These are phyloP conservation scores for Anser cygnoides DNA, from an alignment of 2,113 vertebrate genomes.

Conservation along the genomic window DNA sequence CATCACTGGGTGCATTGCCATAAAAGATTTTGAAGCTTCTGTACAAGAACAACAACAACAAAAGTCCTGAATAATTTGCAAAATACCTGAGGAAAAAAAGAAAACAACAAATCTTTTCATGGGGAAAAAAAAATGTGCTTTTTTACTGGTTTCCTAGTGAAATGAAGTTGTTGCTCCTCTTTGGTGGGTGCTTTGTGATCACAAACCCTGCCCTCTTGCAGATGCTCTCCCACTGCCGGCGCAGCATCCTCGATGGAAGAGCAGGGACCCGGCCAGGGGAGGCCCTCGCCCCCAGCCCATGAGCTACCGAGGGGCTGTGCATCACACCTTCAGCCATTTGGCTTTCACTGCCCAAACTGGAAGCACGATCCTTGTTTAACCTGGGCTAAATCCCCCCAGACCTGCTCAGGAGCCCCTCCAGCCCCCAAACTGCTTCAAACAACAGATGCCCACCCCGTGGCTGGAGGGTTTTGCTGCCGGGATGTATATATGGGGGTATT, in stretches of 20 bases:
- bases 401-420: background rate
- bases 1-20: background rate
- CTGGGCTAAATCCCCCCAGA: background rate
- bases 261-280: background rate
- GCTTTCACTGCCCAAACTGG: background rate
- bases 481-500: fast-evolving
- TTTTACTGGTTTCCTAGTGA: background rate
- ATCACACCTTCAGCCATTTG: background rate
- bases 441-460: fast-evolving
- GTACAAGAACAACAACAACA: background rate
- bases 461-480: background rate
- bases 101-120: background rate
- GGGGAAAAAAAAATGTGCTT: background rate
- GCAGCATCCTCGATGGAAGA: fast-evolving
- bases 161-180: background rate
- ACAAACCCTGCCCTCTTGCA: background rate
- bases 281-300: fast-evolving
- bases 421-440: background rate
- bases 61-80: background rate
- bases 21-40: background rate
- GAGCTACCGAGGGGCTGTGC: background rate
- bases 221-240: background rate
- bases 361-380: background rate
- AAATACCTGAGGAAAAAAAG: background rate
- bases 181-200: background rate